A percentile compares a stretch with the other conserved stretches of the same genome.
Conservation (phyloP, 2,113 vertebrate genomes). For the Alectura lathami region DNA sequence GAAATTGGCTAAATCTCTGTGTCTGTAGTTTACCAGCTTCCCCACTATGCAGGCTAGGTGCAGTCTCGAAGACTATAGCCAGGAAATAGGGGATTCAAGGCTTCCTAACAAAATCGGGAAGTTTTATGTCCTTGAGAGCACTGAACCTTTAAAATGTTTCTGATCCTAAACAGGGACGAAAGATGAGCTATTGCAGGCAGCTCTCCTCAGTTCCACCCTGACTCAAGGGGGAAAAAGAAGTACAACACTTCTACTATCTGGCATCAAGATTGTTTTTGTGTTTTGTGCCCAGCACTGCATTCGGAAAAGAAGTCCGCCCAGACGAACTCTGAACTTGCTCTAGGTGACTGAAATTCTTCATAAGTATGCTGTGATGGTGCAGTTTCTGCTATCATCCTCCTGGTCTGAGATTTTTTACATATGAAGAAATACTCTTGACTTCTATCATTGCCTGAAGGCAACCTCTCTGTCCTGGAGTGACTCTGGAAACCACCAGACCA, state of each 20-base stretch:
- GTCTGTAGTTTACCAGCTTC: background rate
- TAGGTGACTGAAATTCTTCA: background rate
- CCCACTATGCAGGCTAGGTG: background rate
- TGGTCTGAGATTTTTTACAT: background rate
- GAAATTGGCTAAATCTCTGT: background rate
- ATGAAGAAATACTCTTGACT: background rate
- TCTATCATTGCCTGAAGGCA: background rate
- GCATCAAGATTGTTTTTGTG: background rate
- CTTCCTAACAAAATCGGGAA: background rate
- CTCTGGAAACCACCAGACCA: background rate
- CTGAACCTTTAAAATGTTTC: background rate
- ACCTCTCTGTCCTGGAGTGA: background rate
- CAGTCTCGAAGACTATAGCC: background rate
- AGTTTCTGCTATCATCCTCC: background rate
- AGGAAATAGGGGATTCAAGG: background rate
- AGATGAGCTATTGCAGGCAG: background rate
- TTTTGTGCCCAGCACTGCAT: background rate
- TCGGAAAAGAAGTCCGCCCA: background rate
- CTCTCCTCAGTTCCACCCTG: background rate
- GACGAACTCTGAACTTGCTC: background rate
- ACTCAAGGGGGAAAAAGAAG: background rate
- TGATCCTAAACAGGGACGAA: background rate
- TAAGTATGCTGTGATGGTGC: background rate
- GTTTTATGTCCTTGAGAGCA: background rate
- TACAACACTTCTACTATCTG: background rate